Percentiles rank a stretch among this genome's conserved stretches.
phyloP scores from a whole-genome alignment of 1,140 invertebrate genomes.

The Micrasema minimum region DNA sequence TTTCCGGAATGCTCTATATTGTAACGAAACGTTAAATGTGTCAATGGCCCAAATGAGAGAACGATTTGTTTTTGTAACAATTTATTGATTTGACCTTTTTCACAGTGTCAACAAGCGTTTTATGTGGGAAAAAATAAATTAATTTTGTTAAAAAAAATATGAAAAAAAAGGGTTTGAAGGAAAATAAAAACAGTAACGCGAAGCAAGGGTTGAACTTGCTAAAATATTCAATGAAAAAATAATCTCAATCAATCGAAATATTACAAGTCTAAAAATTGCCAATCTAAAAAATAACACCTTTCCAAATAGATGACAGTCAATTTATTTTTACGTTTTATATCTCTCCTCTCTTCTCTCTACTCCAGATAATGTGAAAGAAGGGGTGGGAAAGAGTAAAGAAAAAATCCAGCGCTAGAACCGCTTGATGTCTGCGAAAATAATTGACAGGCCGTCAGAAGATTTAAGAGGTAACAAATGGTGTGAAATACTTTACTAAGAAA shows the following conservation, averaged over 20 bases:
- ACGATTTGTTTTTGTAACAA: too few relatives aligned
- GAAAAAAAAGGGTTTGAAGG: too few relatives aligned
- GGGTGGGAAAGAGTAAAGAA: background rate
- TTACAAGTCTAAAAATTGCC: constrained; percentile 19
- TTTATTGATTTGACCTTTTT: too few relatives aligned
- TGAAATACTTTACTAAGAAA: constrained; percentile 9
- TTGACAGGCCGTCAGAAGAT: constrained; percentile 49
- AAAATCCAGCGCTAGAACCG: constrained; percentile 39
- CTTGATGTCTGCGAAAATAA: constrained; percentile 47
- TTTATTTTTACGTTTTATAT: constrained; percentile 25
- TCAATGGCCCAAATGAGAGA: constrained; percentile 7
- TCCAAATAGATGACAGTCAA: constrained; percentile 33
- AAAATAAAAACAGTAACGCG: too few relatives aligned
- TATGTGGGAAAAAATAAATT: too few relatives aligned
- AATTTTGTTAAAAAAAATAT: too few relatives aligned
- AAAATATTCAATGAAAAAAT: too few relatives aligned
- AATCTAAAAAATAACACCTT: constrained; percentile 27
- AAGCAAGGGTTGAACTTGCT: too few relatives aligned
- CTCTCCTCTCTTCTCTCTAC: background rate
- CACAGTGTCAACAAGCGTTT: too few relatives aligned
- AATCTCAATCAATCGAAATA: background rate
- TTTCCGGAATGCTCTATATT: background rate
- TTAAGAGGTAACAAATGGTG: constrained; percentile 43
- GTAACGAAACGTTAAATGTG: background rate
- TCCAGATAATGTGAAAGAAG: background rate